Evolutionary conservation across 1,140 invertebrate genomes (phyloP), one percentile per base, ranked within the genome.

Genomic region (Zophobas morio): DNA sequence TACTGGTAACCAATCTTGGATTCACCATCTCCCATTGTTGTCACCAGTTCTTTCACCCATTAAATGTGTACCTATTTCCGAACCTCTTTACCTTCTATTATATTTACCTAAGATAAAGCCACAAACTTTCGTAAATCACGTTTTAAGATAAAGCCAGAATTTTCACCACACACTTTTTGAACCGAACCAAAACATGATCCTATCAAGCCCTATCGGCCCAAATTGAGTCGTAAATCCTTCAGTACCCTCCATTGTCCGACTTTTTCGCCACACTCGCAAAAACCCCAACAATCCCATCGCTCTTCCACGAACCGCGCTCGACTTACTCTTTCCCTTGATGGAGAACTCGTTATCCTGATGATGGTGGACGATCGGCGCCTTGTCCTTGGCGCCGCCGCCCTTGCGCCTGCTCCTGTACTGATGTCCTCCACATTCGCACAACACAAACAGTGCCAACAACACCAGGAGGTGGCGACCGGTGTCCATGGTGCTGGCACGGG

Each of bases 311-410:
- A 35, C 49, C 34, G 2, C 8, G 33, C 39, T 20, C 49, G 42
- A 76, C 78, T 79, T 76, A 79, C 78, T 79, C 63, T 79, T 79
- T 60, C 78, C 78, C 78, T 76, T 79, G 66, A 76, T 79, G 49
- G 5, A 5, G 6, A 76, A 54, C 47, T 79, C 70, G 39, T 60
- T 75, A n/a, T 76, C 74, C 53, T 73, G 51, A 34, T 51, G 49
- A 32, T 76, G 75, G 49, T 8, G 74, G 33, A 4, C 51, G 20
- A 20, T 20, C 20, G 40, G 51, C 33, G 54, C 72, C 34, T 70
- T 76, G 20, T 73, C 71, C 40, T 78, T 78, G 53, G 70, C 70
- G 34, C 75, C 70, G 34, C 75, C 75, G 66, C 78, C 76, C 42
- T 73, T 77, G 8, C 66, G 42, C 6, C 72, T 70, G 39, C 42